Conservation (phyloP, 1,140 invertebrate genomes). For the Drosophila tristis region DNA sequence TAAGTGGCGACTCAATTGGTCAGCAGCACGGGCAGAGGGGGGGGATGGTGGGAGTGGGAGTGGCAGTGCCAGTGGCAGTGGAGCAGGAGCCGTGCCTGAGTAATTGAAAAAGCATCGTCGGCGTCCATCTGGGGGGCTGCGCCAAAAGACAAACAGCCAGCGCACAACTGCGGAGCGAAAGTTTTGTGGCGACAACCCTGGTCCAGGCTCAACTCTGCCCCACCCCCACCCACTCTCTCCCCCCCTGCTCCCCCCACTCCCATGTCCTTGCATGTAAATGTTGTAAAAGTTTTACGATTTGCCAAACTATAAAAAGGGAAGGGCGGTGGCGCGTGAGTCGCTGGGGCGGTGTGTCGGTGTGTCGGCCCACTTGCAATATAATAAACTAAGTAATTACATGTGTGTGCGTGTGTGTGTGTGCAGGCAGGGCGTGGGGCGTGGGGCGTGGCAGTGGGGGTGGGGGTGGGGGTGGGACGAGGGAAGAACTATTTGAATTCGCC, state of each 20-base stretch:
- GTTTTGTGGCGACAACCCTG: conserved; percentile 75
- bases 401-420: conserved; percentile 36
- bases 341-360: not conserved
- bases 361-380: conserved; percentile 61
- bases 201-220: conserved; percentile 30
- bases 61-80: no score
- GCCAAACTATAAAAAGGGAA: conserved; percentile 77
- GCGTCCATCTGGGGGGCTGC: not conserved
- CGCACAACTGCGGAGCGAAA: conserved; percentile 59
- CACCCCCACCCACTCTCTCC: not conserved
- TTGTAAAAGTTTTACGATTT: conserved; percentile 82
- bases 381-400: conserved; percentile 80
- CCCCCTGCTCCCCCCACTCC: not conserved
- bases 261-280: conserved; percentile 69
- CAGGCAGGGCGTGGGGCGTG: conserved; percentile 24
- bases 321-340: not conserved
- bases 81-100: conserved; percentile 19
- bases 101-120: conserved; percentile 72
- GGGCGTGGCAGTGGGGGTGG: no score
- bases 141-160: conserved; percentile 68
- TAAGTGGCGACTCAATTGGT: conserved; percentile 62
- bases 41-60: no score
- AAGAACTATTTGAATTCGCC: conserved; percentile 74
- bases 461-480: conserved; percentile 16
- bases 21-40: not conserved